These are phyloP conservation scores for Hermaeophaga mercurialis DNA, from an alignment of 2,888 invertebrate species.

Conservation along the genomic window DNA sequence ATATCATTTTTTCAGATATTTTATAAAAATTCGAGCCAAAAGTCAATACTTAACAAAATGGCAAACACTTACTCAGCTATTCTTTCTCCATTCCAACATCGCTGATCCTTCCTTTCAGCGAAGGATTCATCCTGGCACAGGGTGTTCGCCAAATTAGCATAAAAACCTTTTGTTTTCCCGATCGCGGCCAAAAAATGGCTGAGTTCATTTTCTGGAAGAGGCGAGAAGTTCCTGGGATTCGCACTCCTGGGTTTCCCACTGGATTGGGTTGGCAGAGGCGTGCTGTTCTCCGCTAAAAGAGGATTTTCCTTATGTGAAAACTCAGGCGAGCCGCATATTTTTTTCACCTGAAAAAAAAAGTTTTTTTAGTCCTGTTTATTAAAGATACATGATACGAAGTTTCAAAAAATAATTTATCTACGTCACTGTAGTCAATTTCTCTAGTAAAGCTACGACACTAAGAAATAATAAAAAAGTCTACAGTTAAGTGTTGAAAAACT, in stretches of 20 bases:
- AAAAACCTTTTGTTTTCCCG: conserved; percentile 79
- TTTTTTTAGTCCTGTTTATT: neutral
- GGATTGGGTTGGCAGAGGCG: conserved; percentile 49
- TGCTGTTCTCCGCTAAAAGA: conserved; percentile 41
- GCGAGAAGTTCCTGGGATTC: conserved; percentile 60
- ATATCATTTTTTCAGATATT: no score
- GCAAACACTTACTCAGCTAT: conserved; percentile 72
- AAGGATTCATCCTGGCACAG: conserved; percentile 77
- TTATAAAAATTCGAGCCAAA: no score
- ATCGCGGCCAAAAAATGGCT: conserved; percentile 69
- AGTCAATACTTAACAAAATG: no score
- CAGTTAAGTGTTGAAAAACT: no score
- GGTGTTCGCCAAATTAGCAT: conserved; percentile 79
- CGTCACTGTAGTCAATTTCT: no score
- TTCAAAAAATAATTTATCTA: no score
- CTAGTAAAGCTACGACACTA: no score
- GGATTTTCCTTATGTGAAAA: conserved; percentile 48
- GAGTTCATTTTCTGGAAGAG: conserved; percentile 69
- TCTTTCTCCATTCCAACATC: conserved; percentile 83
- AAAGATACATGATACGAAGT: neutral
- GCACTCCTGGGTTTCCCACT: conserved; percentile 50
- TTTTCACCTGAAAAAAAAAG: conserved; percentile 59
- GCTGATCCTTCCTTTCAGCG: conserved; percentile 67
- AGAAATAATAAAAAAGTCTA: no score
- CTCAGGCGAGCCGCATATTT: conserved; percentile 59